A percentile compares a stretch with the other conserved stretches of the same genome.
Conservation (phyloP, 2,797 vertebrate genomes). For the Tragopan temminckii region DNA sequence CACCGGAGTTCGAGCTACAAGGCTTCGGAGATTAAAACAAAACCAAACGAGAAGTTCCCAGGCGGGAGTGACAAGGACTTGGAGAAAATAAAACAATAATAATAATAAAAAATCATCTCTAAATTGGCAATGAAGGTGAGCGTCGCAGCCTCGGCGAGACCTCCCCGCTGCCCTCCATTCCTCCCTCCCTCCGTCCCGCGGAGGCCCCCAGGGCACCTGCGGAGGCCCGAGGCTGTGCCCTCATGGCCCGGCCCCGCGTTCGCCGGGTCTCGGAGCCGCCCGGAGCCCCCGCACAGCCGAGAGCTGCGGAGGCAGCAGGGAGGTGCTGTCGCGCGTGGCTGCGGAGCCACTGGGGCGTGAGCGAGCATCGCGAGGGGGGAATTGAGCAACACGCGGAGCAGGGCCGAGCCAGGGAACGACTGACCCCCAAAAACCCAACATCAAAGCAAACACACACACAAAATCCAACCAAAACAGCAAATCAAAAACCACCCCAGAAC, state of each 20-base stretch:
- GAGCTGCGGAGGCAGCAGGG: neutral
- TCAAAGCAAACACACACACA: neutral
- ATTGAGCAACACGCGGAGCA: neutral
- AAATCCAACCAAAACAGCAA: neutral
- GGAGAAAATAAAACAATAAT: neutral
- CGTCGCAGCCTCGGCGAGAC: neutral
- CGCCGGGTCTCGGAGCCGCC: neutral
- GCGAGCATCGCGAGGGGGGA: neutral
- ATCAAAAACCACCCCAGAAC: rapidly evolving
- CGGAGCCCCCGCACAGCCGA: neutral
- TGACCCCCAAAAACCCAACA: neutral
- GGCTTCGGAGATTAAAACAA: neutral
- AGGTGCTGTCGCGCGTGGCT: neutral
- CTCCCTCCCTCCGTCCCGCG: no score
- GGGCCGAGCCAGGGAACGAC: neutral
- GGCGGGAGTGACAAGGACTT: neutral
- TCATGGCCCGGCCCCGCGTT: no score
- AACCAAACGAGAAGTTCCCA: neutral
- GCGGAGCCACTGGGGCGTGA: neutral
- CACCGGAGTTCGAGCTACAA: neutral
- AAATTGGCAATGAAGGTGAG: neutral
- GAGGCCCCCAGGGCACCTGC: neutral
- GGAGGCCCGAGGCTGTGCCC: neutral
- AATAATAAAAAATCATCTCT: neutral
- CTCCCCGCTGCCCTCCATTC: no score